Evolutionary conservation across 2,888 invertebrate genomes (phyloP).

Genomic region (Macrosoma leucophasiata): DNA sequence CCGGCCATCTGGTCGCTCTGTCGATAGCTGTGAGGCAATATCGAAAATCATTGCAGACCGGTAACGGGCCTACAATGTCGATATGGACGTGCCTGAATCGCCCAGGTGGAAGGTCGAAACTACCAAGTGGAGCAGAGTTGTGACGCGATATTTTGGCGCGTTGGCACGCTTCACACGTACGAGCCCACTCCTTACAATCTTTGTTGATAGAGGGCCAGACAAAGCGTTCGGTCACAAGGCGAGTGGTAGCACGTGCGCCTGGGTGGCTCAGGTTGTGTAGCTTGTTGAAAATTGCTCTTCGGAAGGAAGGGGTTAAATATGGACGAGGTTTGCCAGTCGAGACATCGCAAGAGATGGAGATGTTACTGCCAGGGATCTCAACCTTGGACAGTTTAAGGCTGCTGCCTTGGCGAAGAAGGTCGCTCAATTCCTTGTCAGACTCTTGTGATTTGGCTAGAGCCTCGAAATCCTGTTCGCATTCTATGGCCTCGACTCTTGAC

Average conservation of each 20-base stretch:
- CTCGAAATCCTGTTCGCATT: too few relatives aligned
- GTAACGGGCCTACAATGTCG: slow-evolving; percentile 28
- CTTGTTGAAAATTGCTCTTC: slow-evolving; percentile 13
- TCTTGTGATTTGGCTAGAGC: too few relatives aligned
- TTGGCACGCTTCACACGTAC: background rate
- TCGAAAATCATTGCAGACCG: too few relatives aligned
- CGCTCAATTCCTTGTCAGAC: too few relatives aligned
- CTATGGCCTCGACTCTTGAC: too few relatives aligned
- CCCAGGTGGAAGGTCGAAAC: slow-evolving; percentile 11
- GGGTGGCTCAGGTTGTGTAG: slow-evolving; percentile 24
- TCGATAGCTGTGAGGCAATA: background rate
- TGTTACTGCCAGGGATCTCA: too few relatives aligned
- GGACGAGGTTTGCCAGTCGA: slow-evolving; percentile 20
- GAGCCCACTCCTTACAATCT: slow-evolving; percentile 4
- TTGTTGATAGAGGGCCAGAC: slow-evolving; percentile 1
- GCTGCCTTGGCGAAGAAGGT: too few relatives aligned
- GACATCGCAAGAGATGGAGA: too few relatives aligned
- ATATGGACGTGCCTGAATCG: slow-evolving; percentile 35
- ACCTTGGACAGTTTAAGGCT: too few relatives aligned
- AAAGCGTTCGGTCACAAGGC: background rate
- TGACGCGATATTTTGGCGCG: slow-evolving; percentile 1
- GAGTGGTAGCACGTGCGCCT: too few relatives aligned
- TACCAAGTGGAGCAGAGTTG: background rate
- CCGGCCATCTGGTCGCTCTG: slow-evolving; percentile 9
- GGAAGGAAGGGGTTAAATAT: slow-evolving; percentile 13